These are phyloP conservation scores for Panonychus citri DNA, from an alignment of 1,140 invertebrate genomes.

Conservation along the genomic window DNA sequence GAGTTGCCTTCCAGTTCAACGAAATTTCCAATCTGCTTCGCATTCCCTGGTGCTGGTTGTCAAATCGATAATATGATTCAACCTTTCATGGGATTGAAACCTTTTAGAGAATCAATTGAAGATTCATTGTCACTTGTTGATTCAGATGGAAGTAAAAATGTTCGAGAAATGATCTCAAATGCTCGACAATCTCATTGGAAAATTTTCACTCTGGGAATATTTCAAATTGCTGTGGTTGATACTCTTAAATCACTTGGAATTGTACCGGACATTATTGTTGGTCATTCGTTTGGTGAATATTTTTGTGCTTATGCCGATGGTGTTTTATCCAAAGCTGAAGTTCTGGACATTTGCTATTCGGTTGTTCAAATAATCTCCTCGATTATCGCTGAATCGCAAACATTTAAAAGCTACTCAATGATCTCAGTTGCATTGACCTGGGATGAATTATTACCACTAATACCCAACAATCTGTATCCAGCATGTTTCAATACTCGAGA, in stretches of 20 bases:
- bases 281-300: slow-evolving; percentile 29
- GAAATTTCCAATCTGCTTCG: slow-evolving; percentile 29
- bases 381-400: background rate
- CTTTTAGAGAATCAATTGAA: slow-evolving; percentile 49
- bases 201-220: slow-evolving; percentile 75
- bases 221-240: slow-evolving; percentile 31
- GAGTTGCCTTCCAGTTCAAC: no score
- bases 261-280: slow-evolving; percentile 30
- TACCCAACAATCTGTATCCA: slow-evolving; percentile 46
- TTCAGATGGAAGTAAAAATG: slow-evolving; percentile 41
- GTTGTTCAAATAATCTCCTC: background rate
- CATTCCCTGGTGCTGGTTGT: slow-evolving; percentile 71
- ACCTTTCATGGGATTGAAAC: slow-evolving; percentile 49
- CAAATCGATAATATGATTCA: slow-evolving; percentile 88
- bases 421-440: background rate
- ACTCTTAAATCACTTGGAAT: slow-evolving; percentile 23
- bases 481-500: slow-evolving; percentile 85
- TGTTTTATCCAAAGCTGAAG: slow-evolving; percentile 10
- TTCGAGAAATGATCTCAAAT: background rate
- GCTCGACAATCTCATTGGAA: slow-evolving; percentile 42
- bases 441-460: slow-evolving; percentile 47
- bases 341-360: background rate
- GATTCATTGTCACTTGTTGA: slow-evolving; percentile 45
- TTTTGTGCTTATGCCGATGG: slow-evolving; percentile 34
- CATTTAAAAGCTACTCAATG: background rate